Conservation (phyloP, 2,113 vertebrate species). For the Myocastor coypus region DNA sequence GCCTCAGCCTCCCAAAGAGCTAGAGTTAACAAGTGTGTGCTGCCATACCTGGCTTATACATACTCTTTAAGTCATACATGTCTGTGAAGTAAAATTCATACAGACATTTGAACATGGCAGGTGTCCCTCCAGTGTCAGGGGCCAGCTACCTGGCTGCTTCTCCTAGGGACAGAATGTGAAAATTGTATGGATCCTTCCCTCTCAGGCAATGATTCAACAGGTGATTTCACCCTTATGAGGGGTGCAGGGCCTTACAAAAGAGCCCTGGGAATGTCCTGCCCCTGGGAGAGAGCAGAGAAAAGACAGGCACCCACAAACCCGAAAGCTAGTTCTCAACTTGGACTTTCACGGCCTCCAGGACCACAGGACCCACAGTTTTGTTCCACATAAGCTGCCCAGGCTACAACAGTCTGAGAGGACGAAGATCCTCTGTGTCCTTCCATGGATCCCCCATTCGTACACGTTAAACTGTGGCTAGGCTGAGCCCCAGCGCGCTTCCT, state of each 20-base stretch:
- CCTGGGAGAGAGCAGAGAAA: not conserved
- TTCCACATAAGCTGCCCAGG: not conserved
- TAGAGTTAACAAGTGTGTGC: not conserved
- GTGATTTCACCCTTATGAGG: accelerated
- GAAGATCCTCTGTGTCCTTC: too few relatives aligned
- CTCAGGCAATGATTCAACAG: not conserved
- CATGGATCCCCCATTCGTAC: accelerated
- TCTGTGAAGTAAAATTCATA: not conserved
- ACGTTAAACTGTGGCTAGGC: not conserved
- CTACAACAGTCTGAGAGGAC: not conserved
- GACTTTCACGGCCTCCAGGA: not conserved
- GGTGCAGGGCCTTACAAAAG: not conserved
- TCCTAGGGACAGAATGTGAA: not conserved
- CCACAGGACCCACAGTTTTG: not conserved
- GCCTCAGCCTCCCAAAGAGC: not conserved
- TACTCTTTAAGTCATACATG: not conserved
- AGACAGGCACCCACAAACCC: not conserved
- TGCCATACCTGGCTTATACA: not conserved
- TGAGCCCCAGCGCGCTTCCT: not conserved
- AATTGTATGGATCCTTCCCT: not conserved
- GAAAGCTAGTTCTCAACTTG: not conserved
- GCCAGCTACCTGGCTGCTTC: not conserved
- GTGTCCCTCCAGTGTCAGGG: not conserved
- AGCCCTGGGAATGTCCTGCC: too few relatives aligned
- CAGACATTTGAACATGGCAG: not conserved